Evolutionary conservation across 1,140 invertebrate species (phyloP).

Genomic region (Hylaeus anthracinus): DNA sequence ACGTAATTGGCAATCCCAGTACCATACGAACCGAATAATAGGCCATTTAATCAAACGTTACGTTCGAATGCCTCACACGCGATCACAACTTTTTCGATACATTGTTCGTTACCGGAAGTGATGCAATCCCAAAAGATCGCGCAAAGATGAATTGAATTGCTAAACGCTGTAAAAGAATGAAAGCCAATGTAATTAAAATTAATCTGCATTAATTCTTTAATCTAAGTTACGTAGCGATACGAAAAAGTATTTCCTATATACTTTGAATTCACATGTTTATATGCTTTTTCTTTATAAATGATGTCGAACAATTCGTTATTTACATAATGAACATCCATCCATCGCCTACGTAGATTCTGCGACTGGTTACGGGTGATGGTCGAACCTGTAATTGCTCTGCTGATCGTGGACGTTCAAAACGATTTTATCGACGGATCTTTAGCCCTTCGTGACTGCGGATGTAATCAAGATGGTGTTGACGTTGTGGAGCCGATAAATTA

Average conservation of each 20-base stretch:
- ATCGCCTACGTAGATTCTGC: conserved; percentile 56
- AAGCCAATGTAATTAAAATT: too few relatives aligned
- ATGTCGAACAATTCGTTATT: background rate
- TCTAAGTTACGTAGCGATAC: too few relatives aligned
- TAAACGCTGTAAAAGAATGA: too few relatives aligned
- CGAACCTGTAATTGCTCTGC: conserved; percentile 84
- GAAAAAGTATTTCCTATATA: too few relatives aligned
- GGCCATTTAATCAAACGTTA: background rate
- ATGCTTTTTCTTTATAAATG: too few relatives aligned
- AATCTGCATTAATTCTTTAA: too few relatives aligned
- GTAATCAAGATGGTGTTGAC: conserved; percentile 85
- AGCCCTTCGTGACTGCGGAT: conserved; percentile 85
- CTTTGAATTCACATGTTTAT: too few relatives aligned
- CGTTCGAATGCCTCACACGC: background rate
- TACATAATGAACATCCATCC: too few relatives aligned
- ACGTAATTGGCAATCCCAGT: too few relatives aligned
- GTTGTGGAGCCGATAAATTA: conserved; percentile 87
- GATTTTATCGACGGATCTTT: conserved; percentile 91
- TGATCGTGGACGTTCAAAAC: conserved; percentile 92
- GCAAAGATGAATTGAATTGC: too few relatives aligned
- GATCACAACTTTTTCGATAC: background rate
- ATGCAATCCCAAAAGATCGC: too few relatives aligned
- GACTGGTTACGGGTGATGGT: conserved; percentile 68
- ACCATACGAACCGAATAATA: background rate
- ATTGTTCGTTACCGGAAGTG: background rate